Evolutionary conservation across 2,797 vertebrate species (phyloP).

Genomic region (Sebastiscus albofasciatus): DNA sequence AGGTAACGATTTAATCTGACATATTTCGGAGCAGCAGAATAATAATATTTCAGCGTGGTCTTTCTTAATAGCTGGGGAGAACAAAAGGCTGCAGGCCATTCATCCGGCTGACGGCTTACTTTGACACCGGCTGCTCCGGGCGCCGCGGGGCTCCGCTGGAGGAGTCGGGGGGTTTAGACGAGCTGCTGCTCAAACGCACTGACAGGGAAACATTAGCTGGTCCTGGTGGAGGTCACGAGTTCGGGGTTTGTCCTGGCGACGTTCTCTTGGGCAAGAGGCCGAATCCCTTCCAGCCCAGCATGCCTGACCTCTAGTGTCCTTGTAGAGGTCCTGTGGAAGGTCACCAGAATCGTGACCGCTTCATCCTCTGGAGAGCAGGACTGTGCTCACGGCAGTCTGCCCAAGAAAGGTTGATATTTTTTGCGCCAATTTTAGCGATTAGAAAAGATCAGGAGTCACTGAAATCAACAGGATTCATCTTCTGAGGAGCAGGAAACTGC

Average conservation of each 20-base stretch:
- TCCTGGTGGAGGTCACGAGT: slow-evolving; percentile 19
- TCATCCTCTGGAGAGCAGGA: neutral
- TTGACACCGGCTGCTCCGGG: slow-evolving; percentile 70
- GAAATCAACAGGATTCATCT: neutral
- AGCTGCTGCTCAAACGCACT: slow-evolving; percentile 52
- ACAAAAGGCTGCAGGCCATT: slow-evolving; percentile 69
- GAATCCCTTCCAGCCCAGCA: too few species aligned
- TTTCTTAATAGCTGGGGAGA: slow-evolving; percentile 61
- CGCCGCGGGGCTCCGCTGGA: slow-evolving; percentile 43
- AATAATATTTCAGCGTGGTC: slow-evolving; percentile 74
- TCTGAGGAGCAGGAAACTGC: neutral
- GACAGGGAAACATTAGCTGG: slow-evolving; percentile 45
- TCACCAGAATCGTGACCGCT: neutral
- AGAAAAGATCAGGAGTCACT: neutral
- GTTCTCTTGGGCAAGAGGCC: neutral
- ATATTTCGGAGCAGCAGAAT: slow-evolving; percentile 73
- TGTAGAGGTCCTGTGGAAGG: too few species aligned
- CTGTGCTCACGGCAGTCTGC: too few species aligned
- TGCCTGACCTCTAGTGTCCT: neutral
- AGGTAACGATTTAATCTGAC: slow-evolving; percentile 75
- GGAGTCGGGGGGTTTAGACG: slow-evolving; percentile 21
- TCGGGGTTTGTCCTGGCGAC: neutral
- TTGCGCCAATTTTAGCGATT: too few species aligned
- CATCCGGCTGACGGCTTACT: slow-evolving; percentile 68
- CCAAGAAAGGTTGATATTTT: neutral